These are phyloP conservation scores for Drosophila tropicalis DNA, from an alignment of 1,140 invertebrate genomes.

Conservation along the genomic window DNA sequence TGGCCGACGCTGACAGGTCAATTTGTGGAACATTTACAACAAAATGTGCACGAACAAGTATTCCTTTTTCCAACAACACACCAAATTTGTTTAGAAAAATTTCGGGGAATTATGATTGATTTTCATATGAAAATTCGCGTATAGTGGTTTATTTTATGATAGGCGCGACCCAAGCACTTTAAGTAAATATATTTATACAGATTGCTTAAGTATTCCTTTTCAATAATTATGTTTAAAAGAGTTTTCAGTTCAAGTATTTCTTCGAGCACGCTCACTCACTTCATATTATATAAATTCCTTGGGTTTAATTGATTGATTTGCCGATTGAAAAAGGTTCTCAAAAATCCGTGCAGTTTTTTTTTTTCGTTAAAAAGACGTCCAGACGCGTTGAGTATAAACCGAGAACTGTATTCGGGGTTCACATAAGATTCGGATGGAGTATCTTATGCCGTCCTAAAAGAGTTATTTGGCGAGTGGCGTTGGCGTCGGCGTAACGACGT, in stretches of 20 bases:
- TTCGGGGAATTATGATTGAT: conserved; percentile 50
- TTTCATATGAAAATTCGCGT: conserved; percentile 52
- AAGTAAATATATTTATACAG: conserved; percentile 3
- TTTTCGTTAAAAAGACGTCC: conserved; percentile 35
- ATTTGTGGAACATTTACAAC: conserved; percentile 59
- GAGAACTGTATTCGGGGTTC: conserved; percentile 51
- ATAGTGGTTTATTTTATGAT: conserved; percentile 57
- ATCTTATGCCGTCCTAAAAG: conserved; percentile 4
- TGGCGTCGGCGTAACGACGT: conserved; percentile 6
- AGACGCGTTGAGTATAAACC: conserved; percentile 26
- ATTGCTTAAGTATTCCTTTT: conserved; percentile 1
- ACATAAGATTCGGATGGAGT: conserved; percentile 22
- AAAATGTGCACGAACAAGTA: conserved; percentile 20
- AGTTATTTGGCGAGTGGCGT: conserved; percentile 1
- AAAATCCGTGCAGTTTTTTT: neutral
- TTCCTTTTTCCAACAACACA: conserved; percentile 31
- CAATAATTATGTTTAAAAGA: neutral
- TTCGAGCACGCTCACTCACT: conserved; percentile 11
- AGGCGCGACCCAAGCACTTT: conserved; percentile 49
- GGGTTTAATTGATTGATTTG: conserved; percentile 11
- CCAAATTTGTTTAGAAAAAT: conserved; percentile 10
- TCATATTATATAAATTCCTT: conserved; percentile 8
- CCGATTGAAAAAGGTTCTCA: conserved; percentile 3
- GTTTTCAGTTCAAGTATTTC: neutral
- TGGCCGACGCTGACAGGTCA: conserved; percentile 74